phyloP scores from a whole-genome alignment of 2,888 invertebrate species.

The Noctua comes region DNA sequence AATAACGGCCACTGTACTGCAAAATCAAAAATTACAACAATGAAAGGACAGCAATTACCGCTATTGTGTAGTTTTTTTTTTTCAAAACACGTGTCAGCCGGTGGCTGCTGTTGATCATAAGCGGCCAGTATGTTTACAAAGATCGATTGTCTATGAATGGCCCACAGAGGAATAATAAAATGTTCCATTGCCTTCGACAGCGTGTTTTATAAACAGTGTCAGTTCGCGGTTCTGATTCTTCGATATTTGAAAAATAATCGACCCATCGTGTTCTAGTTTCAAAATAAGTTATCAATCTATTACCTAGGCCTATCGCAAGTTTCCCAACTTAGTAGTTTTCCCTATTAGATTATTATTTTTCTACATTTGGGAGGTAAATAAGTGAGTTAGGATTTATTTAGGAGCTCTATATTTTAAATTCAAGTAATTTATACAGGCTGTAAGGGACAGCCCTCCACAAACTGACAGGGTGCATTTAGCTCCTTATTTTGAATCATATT shows the following conservation, averaged over 20 bases:
- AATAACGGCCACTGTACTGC: neutral
- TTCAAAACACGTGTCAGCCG: constrained; percentile 64
- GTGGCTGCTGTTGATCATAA: constrained; percentile 55
- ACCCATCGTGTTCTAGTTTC: constrained; percentile 28
- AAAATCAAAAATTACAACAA: neutral
- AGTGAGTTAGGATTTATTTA: no score
- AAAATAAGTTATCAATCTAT: constrained; percentile 14
- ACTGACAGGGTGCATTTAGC: no score
- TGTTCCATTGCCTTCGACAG: constrained; percentile 60
- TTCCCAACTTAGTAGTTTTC: neutral
- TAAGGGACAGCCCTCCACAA: no score
- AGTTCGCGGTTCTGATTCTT: constrained; percentile 49
- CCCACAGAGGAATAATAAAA: constrained; percentile 57
- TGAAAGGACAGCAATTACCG: neutral
- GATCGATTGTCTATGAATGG: constrained; percentile 69
- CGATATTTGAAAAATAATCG: constrained; percentile 58
- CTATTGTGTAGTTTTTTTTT: constrained; percentile 63
- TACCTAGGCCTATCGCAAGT: neutral
- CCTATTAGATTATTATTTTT: no score
- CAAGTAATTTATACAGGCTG: no score
- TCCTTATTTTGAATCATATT: no score
- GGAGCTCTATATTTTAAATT: no score
- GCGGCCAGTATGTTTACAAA: constrained; percentile 69
- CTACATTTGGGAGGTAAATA: neutral
- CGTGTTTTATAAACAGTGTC: constrained; percentile 73